A percentile compares a stretch with the other conserved stretches of the same genome.
These are phyloP conservation scores for Phalera bucephala DNA, from an alignment of 2,888 invertebrate species.

Conservation along the genomic window DNA sequence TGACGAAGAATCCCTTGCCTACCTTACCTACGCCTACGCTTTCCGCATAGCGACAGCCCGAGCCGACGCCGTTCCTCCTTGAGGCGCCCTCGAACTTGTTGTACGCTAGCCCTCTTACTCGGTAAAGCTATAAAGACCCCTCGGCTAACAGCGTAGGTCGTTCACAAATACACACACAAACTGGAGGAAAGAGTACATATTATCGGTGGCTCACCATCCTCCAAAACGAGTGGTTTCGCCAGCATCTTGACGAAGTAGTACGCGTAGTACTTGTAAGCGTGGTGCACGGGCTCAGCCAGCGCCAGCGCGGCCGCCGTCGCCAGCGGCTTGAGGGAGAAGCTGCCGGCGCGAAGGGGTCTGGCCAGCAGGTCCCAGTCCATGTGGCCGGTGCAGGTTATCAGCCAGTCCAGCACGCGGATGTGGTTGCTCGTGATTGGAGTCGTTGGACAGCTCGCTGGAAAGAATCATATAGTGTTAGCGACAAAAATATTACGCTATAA, in stretches of 20 bases:
- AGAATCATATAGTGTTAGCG: too few species aligned
- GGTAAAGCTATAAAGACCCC: too few species aligned
- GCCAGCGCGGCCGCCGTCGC: conserved; percentile 7
- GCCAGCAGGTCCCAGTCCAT: conserved; percentile 15
- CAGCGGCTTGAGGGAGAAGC: conserved; percentile 6
- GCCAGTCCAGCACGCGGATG: conserved; percentile 14
- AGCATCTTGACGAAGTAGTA: conserved; percentile 33
- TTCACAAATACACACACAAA: too few species aligned
- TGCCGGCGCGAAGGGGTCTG: conserved; percentile 10
- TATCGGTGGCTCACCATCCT: conserved; percentile 53
- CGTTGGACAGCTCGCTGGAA: conserved; percentile 8
- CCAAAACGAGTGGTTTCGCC: conserved; percentile 39
- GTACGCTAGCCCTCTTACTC: too few species aligned
- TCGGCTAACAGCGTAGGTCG: too few species aligned
- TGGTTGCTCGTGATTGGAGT: conserved; percentile 14
- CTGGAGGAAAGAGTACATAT: too few species aligned
- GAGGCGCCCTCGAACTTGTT: too few species aligned
- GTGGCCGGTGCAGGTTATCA: conserved; percentile 11
- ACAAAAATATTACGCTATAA: too few species aligned
- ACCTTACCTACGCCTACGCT: too few species aligned
- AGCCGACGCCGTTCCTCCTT: too few species aligned
- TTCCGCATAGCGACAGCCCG: too few species aligned
- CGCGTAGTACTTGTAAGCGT: conserved; percentile 42
- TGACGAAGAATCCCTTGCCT: too few species aligned
- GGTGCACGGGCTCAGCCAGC: conserved; percentile 25